Evolutionary conservation across 2,888 invertebrate genomes (phyloP), one percentile per base, ranked within the genome.

Genomic region (Frankliniella intonsa): DNA sequence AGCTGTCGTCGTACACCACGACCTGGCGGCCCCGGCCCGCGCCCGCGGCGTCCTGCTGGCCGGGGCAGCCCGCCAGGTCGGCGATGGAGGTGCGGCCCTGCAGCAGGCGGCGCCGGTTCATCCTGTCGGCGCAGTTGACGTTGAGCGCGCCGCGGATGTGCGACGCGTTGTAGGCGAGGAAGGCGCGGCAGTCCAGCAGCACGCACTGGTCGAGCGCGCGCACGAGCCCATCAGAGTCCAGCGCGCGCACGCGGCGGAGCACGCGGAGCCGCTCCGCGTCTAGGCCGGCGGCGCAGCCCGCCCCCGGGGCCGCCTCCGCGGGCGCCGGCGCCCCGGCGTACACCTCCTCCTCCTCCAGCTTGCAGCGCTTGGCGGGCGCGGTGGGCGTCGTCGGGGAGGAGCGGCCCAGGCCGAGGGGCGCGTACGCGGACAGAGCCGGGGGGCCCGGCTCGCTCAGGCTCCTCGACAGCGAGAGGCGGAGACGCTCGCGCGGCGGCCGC

Each of bases 91-190:
- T 92, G 85, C 92, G 92, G 17, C 93, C 92, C 86, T 91, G 90
- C 86, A 92, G 92, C 84, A 94, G 88, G 50, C 93, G 88, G 84
- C 92, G 89, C 83, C 92, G 89, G 86, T 92, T 93, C 87, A 93
- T 92, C 80, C 93, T 89, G 87, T 93, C 93, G 62, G 92, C 90
- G 86, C 93, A 93, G 87, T 93, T 93, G 84, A 94, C 90, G 87
- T 94, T 94, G 85, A 92, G 90, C 49, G 92, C 91, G 69, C 92
- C 93, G 83, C 90, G 88, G 84, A 94, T 91, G 87, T 94, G 94
- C 86, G 91, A 91, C 84, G 91, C 89, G 87, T 93, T 93, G 88
- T 91, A 93, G 83, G 92, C 90, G 84, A 93, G 90, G 87, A 93
- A 93, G 2, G 93, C 91, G 80, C 93, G 90, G 86, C 93, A 92